These are phyloP conservation scores for Lasioglossum marginatum DNA, from an alignment of 2,888 invertebrate genomes.

Conservation along the genomic window DNA sequence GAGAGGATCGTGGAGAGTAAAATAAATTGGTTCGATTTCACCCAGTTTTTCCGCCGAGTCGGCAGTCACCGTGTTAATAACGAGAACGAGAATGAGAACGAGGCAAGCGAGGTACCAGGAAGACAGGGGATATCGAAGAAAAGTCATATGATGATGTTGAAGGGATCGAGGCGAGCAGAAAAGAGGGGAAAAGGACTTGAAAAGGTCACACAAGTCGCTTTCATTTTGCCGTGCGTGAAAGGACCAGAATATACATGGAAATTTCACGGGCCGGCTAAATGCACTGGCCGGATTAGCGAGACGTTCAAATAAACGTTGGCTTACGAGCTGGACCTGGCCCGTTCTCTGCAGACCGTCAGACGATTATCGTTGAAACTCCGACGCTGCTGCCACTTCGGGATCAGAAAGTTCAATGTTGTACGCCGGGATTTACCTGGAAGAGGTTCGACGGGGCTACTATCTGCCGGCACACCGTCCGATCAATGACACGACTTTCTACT, in stretches of 20 bases:
- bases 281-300: slow-evolving; percentile 46
- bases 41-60: not conserved
- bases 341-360: slow-evolving; percentile 21
- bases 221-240: slow-evolving; percentile 4
- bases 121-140: not conserved
- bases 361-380: slow-evolving; percentile 47
- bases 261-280: slow-evolving; percentile 57
- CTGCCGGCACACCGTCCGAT: not conserved
- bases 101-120: not conserved
- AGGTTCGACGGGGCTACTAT: not conserved
- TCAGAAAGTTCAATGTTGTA: slow-evolving; percentile 28
- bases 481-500: slow-evolving; percentile 17
- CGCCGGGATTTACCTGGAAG: slow-evolving; percentile 10
- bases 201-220: not conserved
- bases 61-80: not conserved
- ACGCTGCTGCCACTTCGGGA: slow-evolving; percentile 15
- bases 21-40: not conserved
- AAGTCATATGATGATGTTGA: not conserved
- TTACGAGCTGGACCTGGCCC: slow-evolving; percentile 21
- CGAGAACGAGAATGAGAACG: not conserved
- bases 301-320: slow-evolving; percentile 53
- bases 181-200: not conserved
- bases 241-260: slow-evolving; percentile 47
- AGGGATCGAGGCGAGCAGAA: not conserved
- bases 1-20: not conserved